Evolutionary conservation across 2,888 invertebrate species (phyloP).

Genomic region (Sclerodermus sp.): DNA sequence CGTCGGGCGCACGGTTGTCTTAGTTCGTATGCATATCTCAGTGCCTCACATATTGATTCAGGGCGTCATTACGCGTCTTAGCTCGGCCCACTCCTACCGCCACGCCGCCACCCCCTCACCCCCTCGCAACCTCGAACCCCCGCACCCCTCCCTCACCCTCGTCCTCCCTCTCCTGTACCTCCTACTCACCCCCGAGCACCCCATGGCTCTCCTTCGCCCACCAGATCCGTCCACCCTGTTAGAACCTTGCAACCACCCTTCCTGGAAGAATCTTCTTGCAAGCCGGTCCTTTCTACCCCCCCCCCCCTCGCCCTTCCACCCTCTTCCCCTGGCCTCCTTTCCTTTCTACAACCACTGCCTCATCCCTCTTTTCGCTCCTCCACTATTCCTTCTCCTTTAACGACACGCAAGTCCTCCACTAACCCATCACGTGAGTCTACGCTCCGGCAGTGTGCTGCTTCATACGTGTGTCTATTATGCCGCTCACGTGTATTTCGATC

Average conservation of each 20-base stretch:
- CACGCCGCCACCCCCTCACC: slow-evolving; percentile 25
- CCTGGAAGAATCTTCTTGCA: slow-evolving; percentile 37
- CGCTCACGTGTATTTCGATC: too few relatives aligned
- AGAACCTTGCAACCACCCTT: slow-evolving; percentile 31
- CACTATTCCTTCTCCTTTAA: background rate
- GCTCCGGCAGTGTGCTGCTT: background rate
- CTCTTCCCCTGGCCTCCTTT: background rate
- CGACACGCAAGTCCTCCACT: too few relatives aligned
- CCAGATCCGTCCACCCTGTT: slow-evolving; percentile 29
- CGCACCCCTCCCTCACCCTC: slow-evolving; percentile 16
- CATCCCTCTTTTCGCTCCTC: background rate
- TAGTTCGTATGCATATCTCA: slow-evolving; percentile 59
- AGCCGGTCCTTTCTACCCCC: slow-evolving; percentile 25
- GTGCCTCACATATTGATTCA: slow-evolving; percentile 58
- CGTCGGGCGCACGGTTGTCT: slow-evolving; percentile 46
- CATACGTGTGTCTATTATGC: background rate
- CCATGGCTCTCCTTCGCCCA: slow-evolving; percentile 33
- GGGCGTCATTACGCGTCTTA: slow-evolving; percentile 58
- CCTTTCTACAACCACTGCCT: background rate
- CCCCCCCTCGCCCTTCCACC: slow-evolving; percentile 1
- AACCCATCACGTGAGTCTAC: too few relatives aligned
- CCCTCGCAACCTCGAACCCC: slow-evolving; percentile 22
- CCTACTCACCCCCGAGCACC: slow-evolving; percentile 5
- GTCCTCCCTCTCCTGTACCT: slow-evolving; percentile 9
- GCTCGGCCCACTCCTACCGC: slow-evolving; percentile 47